A percentile compares a stretch with the other conserved stretches of the same genome.
Conservation (phyloP, 1,140 invertebrate genomes). For the Drosophila seguyi region DNA sequence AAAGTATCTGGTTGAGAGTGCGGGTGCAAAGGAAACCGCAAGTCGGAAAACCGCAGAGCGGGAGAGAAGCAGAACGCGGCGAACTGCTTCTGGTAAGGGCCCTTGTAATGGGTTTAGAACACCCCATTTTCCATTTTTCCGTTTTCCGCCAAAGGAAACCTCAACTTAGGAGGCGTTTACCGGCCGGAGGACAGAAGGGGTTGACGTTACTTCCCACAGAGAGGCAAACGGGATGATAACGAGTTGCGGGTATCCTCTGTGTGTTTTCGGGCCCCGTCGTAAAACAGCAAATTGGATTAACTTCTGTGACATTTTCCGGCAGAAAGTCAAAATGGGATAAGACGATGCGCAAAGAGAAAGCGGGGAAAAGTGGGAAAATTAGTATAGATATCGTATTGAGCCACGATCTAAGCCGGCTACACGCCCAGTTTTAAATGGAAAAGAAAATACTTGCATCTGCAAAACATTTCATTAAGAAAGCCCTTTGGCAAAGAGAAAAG, state of each 20-base stretch:
- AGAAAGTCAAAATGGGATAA: conserved; percentile 49
- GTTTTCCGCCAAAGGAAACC: conserved; percentile 12
- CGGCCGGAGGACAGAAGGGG: conserved; percentile 51
- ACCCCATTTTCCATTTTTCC: conserved; percentile 54
- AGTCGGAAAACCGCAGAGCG: conserved; percentile 60
- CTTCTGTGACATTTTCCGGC: conserved; percentile 69
- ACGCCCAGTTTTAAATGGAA: conserved; percentile 33
- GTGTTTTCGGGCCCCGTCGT: conserved; percentile 36
- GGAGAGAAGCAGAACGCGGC: conserved; percentile 18
- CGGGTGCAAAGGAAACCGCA: conserved; percentile 39
- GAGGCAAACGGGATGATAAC: conserved; percentile 66
- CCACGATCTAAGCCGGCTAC: conserved; percentile 33
- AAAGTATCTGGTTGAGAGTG: conserved; percentile 43
- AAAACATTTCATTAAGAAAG: conserved; percentile 44
- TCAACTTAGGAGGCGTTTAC: conserved; percentile 48
- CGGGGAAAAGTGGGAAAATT: conserved; percentile 52
- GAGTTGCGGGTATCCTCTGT: conserved; percentile 68
- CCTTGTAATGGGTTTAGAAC: conserved; percentile 80
- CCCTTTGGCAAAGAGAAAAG: not conserved
- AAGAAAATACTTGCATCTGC: conserved; percentile 36
- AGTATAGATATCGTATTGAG: conserved; percentile 55
- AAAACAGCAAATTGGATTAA: conserved; percentile 82
- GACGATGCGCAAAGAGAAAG: conserved; percentile 35
- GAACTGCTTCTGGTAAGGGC: conserved; percentile 46
- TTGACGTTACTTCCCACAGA: conserved; percentile 37